A percentile compares a stretch with the other conserved stretches of the same genome.
Conservation (phyloP, 35 echinoderm and acorn worm genomes). For the Hemicentrotus pulcherrimus region DNA sequence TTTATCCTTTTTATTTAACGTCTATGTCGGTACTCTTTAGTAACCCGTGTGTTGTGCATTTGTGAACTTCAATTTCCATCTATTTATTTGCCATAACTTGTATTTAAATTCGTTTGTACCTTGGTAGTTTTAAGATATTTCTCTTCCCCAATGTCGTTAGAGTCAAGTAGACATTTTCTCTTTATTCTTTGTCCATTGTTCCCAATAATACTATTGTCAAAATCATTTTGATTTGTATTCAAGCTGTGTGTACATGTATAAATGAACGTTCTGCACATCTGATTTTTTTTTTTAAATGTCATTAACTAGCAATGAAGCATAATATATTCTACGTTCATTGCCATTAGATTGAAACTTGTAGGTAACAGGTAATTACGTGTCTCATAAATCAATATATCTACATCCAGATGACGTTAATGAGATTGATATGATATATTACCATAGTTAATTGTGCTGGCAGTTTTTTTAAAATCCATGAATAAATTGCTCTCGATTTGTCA, state of each 20-base stretch:
- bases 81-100: constrained; percentile 6
- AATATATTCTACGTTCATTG: too few species aligned
- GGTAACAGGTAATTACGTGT: not conserved
- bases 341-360: not conserved
- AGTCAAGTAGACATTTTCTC: not conserved
- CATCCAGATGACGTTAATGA: not conserved
- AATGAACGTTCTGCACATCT: not conserved
- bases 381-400: not conserved
- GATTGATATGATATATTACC: not conserved
- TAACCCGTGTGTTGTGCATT: not conserved
- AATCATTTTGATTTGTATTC: not conserved
- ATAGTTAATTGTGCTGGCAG: not conserved
- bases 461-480: not conserved
- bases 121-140: not conserved
- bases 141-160: not conserved
- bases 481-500: not conserved
- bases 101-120: not conserved
- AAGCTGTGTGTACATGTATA: not conserved
- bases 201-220: not conserved
- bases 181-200: not conserved
- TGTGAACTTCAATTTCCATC: not conserved
- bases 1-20: not conserved
- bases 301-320: not conserved
- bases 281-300: not conserved
- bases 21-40: not conserved